phyloP scores from a whole-genome alignment of 2,113 vertebrate genomes.

The Canis aureus region DNA sequence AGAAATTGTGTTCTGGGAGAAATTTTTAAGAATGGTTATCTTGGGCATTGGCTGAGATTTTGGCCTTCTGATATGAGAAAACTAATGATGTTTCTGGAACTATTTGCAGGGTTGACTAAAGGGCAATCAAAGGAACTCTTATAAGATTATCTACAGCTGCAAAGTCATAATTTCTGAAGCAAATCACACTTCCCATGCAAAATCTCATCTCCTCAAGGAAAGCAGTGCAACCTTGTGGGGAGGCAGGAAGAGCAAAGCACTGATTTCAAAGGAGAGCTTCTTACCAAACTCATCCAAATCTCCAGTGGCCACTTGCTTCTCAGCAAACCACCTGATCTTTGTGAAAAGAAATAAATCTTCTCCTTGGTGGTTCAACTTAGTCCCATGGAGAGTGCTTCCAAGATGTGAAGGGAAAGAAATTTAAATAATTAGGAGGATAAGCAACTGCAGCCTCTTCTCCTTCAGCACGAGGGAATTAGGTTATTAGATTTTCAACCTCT shows the following conservation, averaged over 20 bases:
- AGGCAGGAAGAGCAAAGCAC: neutral
- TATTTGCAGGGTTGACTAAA: slow-evolving; percentile 22
- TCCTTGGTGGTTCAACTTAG: slow-evolving; percentile 1
- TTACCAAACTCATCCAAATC: neutral
- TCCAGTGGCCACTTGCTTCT: slow-evolving; percentile 25
- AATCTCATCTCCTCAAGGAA: slow-evolving; percentile 29
- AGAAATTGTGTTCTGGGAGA: neutral
- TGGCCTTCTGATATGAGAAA: neutral
- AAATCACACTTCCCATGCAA: slow-evolving; percentile 40
- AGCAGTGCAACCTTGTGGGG: neutral
- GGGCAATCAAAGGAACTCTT: neutral
- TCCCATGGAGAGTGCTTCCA: neutral
- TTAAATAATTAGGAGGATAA: slow-evolving; percentile 64
- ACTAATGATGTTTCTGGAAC: slow-evolving; percentile 50
- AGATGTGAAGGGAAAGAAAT: slow-evolving; percentile 15
- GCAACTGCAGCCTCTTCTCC: slow-evolving; percentile 19
- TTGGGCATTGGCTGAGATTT: neutral
- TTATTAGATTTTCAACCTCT: neutral
- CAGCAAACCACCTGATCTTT: slow-evolving; percentile 40
- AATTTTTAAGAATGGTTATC: slow-evolving; percentile 21
- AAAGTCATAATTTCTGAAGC: slow-evolving; percentile 55
- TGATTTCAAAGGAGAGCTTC: slow-evolving; percentile 37
- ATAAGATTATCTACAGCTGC: neutral
- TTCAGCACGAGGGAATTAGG: neutral
- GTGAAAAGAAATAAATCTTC: slow-evolving; percentile 60